These are phyloP conservation scores for Macropodus opercularis DNA, from an alignment of 2,797 vertebrate genomes.

Conservation along the genomic window DNA sequence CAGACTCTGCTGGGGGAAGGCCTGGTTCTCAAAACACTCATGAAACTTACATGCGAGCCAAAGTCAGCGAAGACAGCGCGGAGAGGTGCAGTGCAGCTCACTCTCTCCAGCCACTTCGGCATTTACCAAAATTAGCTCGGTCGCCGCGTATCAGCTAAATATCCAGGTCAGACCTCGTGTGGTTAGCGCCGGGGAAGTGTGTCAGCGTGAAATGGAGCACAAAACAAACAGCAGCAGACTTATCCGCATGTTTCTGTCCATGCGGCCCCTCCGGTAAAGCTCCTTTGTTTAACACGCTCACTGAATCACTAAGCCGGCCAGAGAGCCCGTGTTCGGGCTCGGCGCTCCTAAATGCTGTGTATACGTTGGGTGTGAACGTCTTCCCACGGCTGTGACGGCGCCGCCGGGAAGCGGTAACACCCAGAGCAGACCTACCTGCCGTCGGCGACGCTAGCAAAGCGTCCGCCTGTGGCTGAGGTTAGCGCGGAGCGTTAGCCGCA, in stretches of 20 bases:
- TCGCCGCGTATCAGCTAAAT: slow-evolving; percentile 45
- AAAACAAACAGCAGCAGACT: slow-evolving; percentile 69
- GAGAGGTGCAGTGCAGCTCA: slow-evolving; percentile 19
- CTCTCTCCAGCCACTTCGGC: slow-evolving; percentile 16
- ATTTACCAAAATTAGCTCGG: slow-evolving; percentile 58
- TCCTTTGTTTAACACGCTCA: slow-evolving; percentile 70
- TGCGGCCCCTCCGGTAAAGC: slow-evolving; percentile 70
- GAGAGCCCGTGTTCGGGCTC: not conserved
- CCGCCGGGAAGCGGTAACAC: slow-evolving; percentile 29
- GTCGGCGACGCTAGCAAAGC: slow-evolving; percentile 52
- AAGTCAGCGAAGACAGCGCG: slow-evolving; percentile 15
- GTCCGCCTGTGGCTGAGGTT: slow-evolving; percentile 37
- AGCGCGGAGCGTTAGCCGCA: slow-evolving; percentile 61
- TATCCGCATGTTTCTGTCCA: slow-evolving; percentile 62
- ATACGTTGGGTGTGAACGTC: not conserved
- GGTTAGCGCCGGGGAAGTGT: slow-evolving; percentile 64
- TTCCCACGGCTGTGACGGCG: not conserved
- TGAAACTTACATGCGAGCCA: slow-evolving; percentile 36
- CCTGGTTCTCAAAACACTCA: slow-evolving; percentile 11
- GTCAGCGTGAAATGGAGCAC: slow-evolving; percentile 71
- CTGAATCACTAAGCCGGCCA: slow-evolving; percentile 20
- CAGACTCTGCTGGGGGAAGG: slow-evolving; percentile 12
- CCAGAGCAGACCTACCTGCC: slow-evolving; percentile 22
- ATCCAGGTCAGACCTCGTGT: slow-evolving; percentile 73
- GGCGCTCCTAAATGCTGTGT: not conserved